A percentile compares a stretch with the other conserved stretches of the same genome.
Conservation (phyloP, 2,113 vertebrate species). For the Xenopus laevis region DNA sequence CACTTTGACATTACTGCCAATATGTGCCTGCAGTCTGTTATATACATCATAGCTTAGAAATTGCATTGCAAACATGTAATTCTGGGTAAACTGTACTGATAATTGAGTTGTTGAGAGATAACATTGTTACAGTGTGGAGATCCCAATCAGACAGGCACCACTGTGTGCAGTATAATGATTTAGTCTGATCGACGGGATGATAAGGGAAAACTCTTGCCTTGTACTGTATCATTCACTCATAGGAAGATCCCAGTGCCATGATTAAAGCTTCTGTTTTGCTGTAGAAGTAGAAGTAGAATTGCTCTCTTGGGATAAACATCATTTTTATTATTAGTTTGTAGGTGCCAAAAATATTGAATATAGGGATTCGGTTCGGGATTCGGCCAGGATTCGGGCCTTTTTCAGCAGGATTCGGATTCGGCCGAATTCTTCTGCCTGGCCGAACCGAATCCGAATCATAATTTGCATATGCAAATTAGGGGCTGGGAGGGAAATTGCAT, state of each 20-base stretch:
- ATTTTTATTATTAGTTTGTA: slow-evolving; percentile 14
- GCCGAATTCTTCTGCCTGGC: too few species aligned
- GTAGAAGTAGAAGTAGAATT: slow-evolving; percentile 22
- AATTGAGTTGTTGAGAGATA: slow-evolving; percentile 42
- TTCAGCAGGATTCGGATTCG: too few species aligned
- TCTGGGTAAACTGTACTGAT: slow-evolving; percentile 4
- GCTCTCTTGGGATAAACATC: slow-evolving; percentile 27
- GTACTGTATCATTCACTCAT: slow-evolving; percentile 15
- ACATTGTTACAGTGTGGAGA: slow-evolving; percentile 35
- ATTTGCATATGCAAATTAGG: too few species aligned
- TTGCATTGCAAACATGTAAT: slow-evolving; percentile 13
- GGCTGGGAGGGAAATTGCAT: too few species aligned
- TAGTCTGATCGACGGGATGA: slow-evolving; percentile 35
- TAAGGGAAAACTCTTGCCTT: slow-evolving; percentile 20
- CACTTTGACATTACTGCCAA: slow-evolving; percentile 20
- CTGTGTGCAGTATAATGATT: slow-evolving; percentile 18
- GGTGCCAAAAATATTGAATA: slow-evolving; percentile 11
- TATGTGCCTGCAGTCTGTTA: neutral
- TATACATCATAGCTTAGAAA: neutral
- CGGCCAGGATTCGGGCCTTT: too few species aligned
- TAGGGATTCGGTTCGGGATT: too few species aligned
- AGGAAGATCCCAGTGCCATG: slow-evolving; percentile 32
- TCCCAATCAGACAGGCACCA: slow-evolving; percentile 41
- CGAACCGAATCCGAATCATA: too few species aligned
- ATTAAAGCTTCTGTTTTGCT: slow-evolving; percentile 33